Base-by-base conservation (phyloP, 2,888 invertebrate species). In the Ecliptopera silaceata region DNA sequence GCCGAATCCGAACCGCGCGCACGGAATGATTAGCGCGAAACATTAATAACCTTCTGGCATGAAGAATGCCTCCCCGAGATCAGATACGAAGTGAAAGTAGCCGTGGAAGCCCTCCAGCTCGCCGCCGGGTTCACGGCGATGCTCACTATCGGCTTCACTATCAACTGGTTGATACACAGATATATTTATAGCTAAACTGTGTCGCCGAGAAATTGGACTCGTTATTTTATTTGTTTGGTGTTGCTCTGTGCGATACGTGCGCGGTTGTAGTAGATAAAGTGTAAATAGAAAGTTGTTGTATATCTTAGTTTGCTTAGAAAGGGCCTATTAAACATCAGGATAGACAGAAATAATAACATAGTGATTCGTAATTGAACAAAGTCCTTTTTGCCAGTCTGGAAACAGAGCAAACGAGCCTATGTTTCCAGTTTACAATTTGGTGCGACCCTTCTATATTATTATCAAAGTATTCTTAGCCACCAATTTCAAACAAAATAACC, bases 21-120 rank as follows among this genome's bases (percentile, higher is more conserved):
- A 0, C 75, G 74, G 53, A 80, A 79, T 69, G 77, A 86, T 63
- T 87, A 87, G 77, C 86, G 82, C 77, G 76, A 57, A 76, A 83
- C 44, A 26, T 3, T 13, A 31, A 20, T 81, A 63, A 82, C 68
- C 71, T 80, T 84, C 68, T 29, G 31, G 36, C 5, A 29, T 32
- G 49, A 49, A 17, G 44, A 36, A 0, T 32, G 32, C 44, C 3
- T 38, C 15, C 38, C 43, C 36, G 54, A 43, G 17, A 20, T 31
- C 41, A 41, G 34, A 15, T 47, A 34, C 41, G 41, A 53, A 31
- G n/a, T 41, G 8, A 13, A 6, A 1, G 52, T 17, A 8, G 46
- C 46, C 10, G 0, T 15, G 0, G 3, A 26, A 3, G 41, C 41
- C 11, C 42, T 53, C 0, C 34, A 42, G 22, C 38, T 45, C 1